Conservation (phyloP, 2,888 invertebrate species). For the Ephialtes manifestator region DNA sequence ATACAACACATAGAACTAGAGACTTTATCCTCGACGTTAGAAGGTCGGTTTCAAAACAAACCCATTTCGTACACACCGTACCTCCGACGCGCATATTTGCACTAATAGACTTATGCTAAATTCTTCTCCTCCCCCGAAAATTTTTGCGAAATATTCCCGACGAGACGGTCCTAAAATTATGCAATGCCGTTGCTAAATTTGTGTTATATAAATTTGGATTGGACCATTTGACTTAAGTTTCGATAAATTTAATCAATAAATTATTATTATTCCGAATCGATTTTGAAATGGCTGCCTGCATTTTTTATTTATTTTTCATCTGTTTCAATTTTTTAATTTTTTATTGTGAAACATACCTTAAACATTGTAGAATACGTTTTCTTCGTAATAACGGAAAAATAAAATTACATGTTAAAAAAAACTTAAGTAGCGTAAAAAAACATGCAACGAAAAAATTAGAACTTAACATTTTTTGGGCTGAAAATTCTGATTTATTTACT, state of each 20-base stretch:
- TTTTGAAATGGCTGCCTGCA: no score
- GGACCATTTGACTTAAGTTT: background rate
- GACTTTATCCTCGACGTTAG: background rate
- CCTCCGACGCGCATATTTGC: background rate
- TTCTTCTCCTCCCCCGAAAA: background rate
- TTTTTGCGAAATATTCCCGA: constrained; percentile 26
- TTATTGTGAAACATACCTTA: no score
- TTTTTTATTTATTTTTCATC: no score
- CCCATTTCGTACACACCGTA: background rate
- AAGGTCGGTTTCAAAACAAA: constrained; percentile 45
- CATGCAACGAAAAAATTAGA: background rate
- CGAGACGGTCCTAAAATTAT: constrained; percentile 6
- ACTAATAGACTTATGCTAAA: constrained; percentile 19
- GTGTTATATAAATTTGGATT: background rate
- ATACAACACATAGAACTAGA: constrained; percentile 1
- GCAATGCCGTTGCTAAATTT: constrained; percentile 2
- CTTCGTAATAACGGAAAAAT: background rate
- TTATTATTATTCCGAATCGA: background rate
- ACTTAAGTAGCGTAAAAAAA: background rate
- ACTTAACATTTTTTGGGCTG: background rate
- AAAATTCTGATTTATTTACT: no score
- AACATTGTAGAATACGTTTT: no score
- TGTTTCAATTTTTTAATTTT: no score
- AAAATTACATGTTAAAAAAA: background rate
- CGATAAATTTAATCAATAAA: background rate